These are phyloP conservation scores for Listronotus bonariensis DNA, from an alignment of 1,140 invertebrate species.

Conservation along the genomic window DNA sequence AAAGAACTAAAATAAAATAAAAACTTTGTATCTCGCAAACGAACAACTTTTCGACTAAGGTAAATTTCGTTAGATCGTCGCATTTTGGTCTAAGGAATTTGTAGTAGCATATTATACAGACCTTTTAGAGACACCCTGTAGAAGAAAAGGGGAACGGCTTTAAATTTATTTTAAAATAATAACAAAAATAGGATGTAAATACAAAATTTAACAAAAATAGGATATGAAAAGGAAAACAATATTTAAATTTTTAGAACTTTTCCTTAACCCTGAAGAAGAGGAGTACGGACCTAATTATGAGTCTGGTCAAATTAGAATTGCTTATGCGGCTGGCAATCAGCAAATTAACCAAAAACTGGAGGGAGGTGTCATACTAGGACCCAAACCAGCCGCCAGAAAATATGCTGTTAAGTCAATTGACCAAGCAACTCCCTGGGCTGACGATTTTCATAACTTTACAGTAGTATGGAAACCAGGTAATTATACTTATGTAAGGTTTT, in stretches of 20 bases:
- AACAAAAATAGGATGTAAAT: background rate
- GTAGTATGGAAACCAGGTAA: constrained; percentile 65
- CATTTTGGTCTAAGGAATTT: no score
- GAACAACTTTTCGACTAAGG: no score
- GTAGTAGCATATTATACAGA: no score
- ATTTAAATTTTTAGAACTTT: constrained; percentile 58
- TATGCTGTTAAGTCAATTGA: constrained; percentile 56
- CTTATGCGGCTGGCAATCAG: constrained; percentile 57
- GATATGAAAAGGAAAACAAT: no score
- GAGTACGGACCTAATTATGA: constrained; percentile 60
- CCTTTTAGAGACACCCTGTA: no score
- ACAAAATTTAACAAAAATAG: no score
- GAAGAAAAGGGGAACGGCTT: no score
- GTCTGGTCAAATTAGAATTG: constrained; percentile 58
- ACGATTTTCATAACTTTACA: constrained; percentile 66
- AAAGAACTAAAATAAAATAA: no score
- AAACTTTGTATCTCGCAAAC: no score
- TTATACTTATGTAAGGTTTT: no score
- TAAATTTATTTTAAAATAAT: no score
- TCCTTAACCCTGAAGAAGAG: constrained; percentile 60
- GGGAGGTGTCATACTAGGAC: constrained; percentile 54
- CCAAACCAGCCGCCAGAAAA: constrained; percentile 50
- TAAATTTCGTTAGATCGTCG: no score
- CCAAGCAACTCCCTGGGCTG: constrained; percentile 59
- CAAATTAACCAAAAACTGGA: constrained; percentile 50